A percentile compares a stretch with the other conserved stretches of the same genome.
phyloP scores from a whole-genome alignment of 2,888 invertebrate genomes.

The Drosophila eohydei region DNA sequence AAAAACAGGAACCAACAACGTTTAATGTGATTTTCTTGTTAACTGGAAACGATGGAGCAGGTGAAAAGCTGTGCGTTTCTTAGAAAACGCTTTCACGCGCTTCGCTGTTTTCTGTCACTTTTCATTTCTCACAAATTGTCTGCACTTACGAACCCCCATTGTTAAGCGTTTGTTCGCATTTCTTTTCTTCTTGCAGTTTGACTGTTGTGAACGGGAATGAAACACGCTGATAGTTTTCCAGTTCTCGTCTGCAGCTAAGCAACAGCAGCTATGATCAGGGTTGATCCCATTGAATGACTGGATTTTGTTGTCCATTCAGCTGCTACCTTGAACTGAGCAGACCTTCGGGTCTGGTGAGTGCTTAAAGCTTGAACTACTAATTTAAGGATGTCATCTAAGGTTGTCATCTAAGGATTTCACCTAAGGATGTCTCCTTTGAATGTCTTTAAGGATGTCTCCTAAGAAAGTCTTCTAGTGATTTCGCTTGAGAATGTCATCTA shows the following conservation, averaged over 20 bases:
- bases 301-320: background rate
- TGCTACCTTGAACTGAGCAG: background rate
- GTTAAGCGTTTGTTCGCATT: conserved; percentile 13
- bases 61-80: conserved; percentile 20
- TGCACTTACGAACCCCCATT: conserved; percentile 24
- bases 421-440: too few relatives aligned
- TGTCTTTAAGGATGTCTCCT: too few relatives aligned
- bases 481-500: too few relatives aligned
- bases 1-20: conserved; percentile 7
- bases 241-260: background rate
- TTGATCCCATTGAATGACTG: background rate
- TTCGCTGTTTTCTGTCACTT: conserved; percentile 36
- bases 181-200: background rate
- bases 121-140: conserved; percentile 53
- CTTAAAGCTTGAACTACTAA: background rate
- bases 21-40: conserved; percentile 55
- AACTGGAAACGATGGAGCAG: conserved; percentile 30
- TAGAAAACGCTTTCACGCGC: conserved; percentile 24
- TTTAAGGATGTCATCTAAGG: too few relatives aligned
- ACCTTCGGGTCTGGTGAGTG: background rate
- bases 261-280: background rate
- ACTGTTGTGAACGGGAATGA: background rate
- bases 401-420: too few relatives aligned
- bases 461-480: too few relatives aligned
- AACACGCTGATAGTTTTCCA: background rate